Percentiles rank a stretch among this genome's conserved stretches.
phyloP scores from a whole-genome alignment of 2,888 invertebrate species.

The Yponomeuta plumbellus region DNA sequence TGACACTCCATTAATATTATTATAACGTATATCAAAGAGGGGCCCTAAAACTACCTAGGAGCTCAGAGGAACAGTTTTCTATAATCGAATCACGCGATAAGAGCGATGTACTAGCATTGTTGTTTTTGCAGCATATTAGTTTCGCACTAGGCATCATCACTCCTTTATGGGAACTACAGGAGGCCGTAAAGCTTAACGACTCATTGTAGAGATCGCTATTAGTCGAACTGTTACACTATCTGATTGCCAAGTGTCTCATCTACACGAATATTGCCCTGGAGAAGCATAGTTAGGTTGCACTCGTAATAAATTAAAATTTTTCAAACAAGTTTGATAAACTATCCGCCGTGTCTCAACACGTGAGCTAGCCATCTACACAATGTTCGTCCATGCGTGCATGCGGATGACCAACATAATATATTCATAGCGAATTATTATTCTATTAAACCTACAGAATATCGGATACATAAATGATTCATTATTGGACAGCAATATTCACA shows the following conservation, averaged over 20 bases:
- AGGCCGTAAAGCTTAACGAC: slow-evolving; percentile 65
- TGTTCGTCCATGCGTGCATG: background rate
- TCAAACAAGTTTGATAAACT: background rate
- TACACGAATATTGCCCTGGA: background rate
- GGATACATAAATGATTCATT: too few species aligned
- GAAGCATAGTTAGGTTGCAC: too few species aligned
- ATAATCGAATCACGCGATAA: background rate
- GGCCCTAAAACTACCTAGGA: too few species aligned
- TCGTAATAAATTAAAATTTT: too few species aligned
- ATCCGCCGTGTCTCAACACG: background rate
- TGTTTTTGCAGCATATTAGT: slow-evolving; percentile 41
- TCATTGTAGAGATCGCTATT: slow-evolving; percentile 63
- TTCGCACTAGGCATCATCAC: slow-evolving; percentile 53
- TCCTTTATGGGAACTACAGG: slow-evolving; percentile 54
- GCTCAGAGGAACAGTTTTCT: background rate
- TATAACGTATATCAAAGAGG: too few species aligned
- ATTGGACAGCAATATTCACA: too few species aligned
- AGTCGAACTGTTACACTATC: slow-evolving; percentile 38
- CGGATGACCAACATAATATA: slow-evolving; percentile 3
- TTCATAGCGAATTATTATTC: background rate
- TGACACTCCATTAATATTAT: too few species aligned
- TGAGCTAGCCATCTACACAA: background rate
- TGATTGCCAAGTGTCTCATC: slow-evolving; percentile 42
- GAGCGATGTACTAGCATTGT: slow-evolving; percentile 14
- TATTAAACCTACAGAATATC: too few species aligned